Conservation (phyloP, 1,140 invertebrate species). For the Gonioctena quinquepunctata region DNA sequence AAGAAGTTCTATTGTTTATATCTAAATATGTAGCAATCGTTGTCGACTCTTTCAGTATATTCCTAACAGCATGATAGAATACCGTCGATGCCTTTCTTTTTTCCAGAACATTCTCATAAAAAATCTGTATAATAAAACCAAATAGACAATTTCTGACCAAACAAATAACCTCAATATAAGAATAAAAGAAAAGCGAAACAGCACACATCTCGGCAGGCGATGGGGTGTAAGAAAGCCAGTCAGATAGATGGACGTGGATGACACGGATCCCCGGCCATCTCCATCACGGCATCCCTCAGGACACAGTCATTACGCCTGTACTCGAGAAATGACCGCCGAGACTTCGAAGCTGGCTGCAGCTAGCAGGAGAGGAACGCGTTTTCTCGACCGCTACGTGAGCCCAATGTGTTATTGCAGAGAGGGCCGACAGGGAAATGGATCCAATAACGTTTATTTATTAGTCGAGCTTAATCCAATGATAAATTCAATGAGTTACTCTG, state of each 20-base stretch:
- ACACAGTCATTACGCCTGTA: slow-evolving; percentile 34
- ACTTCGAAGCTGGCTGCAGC: slow-evolving; percentile 26
- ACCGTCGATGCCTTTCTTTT: neutral
- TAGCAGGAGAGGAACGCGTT: slow-evolving; percentile 2
- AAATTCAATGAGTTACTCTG: slow-evolving; percentile 13
- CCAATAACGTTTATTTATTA: slow-evolving; percentile 23
- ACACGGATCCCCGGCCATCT: slow-evolving; percentile 26
- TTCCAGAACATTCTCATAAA: neutral
- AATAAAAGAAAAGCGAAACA: slow-evolving; percentile 23
- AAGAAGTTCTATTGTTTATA: too few species aligned
- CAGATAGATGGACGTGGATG: slow-evolving; percentile 29
- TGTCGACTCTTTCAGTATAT: neutral
- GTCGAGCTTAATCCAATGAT: slow-evolving; percentile 15
- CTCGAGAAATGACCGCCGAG: slow-evolving; percentile 33
- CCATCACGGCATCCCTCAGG: slow-evolving; percentile 31
- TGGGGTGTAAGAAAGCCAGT: slow-evolving; percentile 24
- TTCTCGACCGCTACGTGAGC: slow-evolving; percentile 13
- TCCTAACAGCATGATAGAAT: too few species aligned
- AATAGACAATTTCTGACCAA: slow-evolving; percentile 22
- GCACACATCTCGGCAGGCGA: slow-evolving; percentile 8
- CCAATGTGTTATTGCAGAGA: slow-evolving; percentile 12
- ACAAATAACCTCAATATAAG: slow-evolving; percentile 30
- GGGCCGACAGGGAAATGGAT: slow-evolving; percentile 10
- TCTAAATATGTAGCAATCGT: too few species aligned
- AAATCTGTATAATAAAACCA: neutral